Conservation (phyloP, 2,888 invertebrate genomes). For the Thereva unica region DNA sequence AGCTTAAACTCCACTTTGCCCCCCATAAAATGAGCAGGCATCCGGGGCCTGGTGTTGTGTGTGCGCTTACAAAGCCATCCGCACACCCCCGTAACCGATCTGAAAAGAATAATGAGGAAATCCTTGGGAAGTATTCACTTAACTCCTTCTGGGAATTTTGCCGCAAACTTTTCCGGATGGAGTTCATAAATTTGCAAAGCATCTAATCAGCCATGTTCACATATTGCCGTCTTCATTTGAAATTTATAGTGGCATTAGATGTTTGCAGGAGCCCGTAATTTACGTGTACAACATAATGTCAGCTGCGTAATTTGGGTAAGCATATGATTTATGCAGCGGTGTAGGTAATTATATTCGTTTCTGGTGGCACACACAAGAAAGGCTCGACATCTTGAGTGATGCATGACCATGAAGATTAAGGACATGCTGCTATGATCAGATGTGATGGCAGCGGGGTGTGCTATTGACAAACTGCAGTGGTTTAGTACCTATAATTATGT, state of each 20-base stretch:
- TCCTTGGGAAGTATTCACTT: not conserved
- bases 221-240: constrained; percentile 33
- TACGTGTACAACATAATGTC: constrained; percentile 21
- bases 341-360: too few species aligned
- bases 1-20: not conserved
- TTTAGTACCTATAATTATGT: too few species aligned
- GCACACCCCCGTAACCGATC: not conserved
- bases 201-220: constrained; percentile 33
- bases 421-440: too few species aligned
- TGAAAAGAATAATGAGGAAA: constrained; percentile 7
- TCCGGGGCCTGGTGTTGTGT: too few species aligned
- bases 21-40: not conserved
- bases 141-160: not conserved
- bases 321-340: constrained; percentile 19
- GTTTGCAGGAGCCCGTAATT: constrained; percentile 24
- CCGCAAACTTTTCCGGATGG: not conserved
- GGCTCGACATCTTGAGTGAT: too few species aligned
- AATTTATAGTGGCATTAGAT: constrained; percentile 28
- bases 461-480: too few species aligned
- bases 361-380: too few species aligned
- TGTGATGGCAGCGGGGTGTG: too few species aligned
- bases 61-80: too few species aligned
- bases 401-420: too few species aligned
- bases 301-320: constrained; percentile 19
- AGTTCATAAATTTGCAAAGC: constrained; percentile 21